Conservation (phyloP, 2,113 vertebrate genomes). For the Corythornis madagascariensis region DNA sequence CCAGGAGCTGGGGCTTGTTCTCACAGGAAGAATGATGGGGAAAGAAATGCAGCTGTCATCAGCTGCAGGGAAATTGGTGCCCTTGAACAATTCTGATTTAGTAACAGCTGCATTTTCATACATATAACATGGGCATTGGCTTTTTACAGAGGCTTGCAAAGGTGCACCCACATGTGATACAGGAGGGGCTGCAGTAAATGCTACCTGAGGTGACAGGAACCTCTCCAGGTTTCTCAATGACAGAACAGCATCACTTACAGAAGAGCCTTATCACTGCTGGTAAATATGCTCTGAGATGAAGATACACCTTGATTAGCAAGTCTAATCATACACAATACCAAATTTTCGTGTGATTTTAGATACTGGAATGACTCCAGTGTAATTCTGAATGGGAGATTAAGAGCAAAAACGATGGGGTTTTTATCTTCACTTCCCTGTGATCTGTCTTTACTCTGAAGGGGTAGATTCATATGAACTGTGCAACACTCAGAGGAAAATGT, state of each 20-base stretch:
- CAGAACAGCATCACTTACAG: neutral
- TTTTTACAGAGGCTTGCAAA: neutral
- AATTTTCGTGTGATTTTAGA: neutral
- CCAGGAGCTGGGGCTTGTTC: neutral
- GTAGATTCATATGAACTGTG: neutral
- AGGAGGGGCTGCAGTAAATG: neutral
- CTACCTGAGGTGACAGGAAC: neutral
- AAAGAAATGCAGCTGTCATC: neutral
- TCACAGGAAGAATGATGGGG: neutral
- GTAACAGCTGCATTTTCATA: constrained; percentile 18
- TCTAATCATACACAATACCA: neutral
- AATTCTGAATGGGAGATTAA: neutral
- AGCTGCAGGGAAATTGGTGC: neutral
- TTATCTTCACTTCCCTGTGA: neutral
- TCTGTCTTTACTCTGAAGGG: neutral
- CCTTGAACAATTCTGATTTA: neutral
- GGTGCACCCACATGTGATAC: neutral
- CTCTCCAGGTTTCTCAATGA: neutral
- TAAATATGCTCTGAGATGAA: neutral
- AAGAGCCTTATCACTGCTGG: neutral
- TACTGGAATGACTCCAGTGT: neutral
- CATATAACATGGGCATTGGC: neutral
- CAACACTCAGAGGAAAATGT: neutral
- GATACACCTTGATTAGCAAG: constrained; percentile 15
- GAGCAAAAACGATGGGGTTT: neutral